Evolutionary conservation across 53 echinoderm and acorn worm genomes (phyloP), one percentile per base, ranked within the genome.

Genomic region (Holothuria scabra): DNA sequence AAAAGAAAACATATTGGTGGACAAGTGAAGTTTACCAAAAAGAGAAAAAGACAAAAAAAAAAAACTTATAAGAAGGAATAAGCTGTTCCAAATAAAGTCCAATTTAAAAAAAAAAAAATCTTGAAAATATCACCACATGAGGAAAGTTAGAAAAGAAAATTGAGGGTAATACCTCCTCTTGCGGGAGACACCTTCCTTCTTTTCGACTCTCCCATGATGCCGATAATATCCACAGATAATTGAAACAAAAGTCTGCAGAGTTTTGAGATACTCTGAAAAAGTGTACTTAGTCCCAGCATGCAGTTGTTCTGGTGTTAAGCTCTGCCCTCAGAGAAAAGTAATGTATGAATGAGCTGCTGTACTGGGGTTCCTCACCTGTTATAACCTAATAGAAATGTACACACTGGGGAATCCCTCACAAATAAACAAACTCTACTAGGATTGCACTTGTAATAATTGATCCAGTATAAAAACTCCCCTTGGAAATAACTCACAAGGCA

Each of bases 201-300:
- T 57, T 79, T 79, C 28, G 79, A 79, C 79, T 79, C 79, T 79
- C 79, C 79, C 79, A 79, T 79, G 79, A 57, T 79, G 9, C 23
- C 44, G 21, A 72, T 21, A 46, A 44, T 23, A 25, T 8, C 21
- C 44, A 46, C 22, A 21, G 26, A 72, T 5, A 72, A 72, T 22
- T 48, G 72, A 72, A 46, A 25, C 72, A 72, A 72, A 46, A 72
- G n/a, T 25, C 72, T 41, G 72, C 72, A 72, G 72, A 72, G 72
- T 48, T 72, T 72, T 72, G 46, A 22, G 11, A 72, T 25, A 72
- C 72, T 33, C 72, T 21, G 72, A 46, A 72, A 22, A 46, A 72
- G 48, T 21, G 20, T 25, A 46, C 3, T 44, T 8, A 72, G 48
- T 72, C 72, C 72, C 44, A 72, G 48, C 72, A 72, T 72, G 25